Base-by-base conservation (phyloP, 2,888 invertebrate genomes). In the Synanthedon tipuliformis region DNA sequence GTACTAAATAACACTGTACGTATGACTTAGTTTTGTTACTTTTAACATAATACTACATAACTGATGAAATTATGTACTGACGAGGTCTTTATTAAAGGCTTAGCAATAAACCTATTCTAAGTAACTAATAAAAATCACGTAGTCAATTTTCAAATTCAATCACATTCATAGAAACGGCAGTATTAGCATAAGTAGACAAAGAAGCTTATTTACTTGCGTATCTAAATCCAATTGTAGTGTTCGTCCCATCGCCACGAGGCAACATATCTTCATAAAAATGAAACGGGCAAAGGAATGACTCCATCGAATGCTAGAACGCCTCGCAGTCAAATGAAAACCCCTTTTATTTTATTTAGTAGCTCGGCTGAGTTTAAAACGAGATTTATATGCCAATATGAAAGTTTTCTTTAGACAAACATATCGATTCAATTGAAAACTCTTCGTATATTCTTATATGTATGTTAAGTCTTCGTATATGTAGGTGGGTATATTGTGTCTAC, bases 181-280 rank as follows among this genome's bases (percentile, higher is more conserved):
- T 53, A 52, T 51, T 49, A 41, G 52, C 53, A 53, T 49, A 54
- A 62, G 59, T 59, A 59, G 52, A 59, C 59, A 55, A 60, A 63
- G 61, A 60, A 64, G 54, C 68, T 71, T 71, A 71, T 72, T 71
- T 73, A 72, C 71, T 71, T 67, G 65, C 64, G 62, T 61, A 52
- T 52, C 56, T 66, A 71, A 70, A 67, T 59, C 66, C 61, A 61
- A 16, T 49, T 8, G 49, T 55, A 66, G 64, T 61, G 64, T 45
- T 15, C 15, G 16, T 18, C 68, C 68, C 62, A 34, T 34, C 66
- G 73, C 72, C 68, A 63, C 61, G 55, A 55, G 61, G 71, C 73
- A 62, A 81, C 80, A 80, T 73, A 76, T 82, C 82, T 82, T 80
- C 78, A 80, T 82, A 78, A 80, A 79, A 82, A 77, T 75, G 74